Conservation (phyloP, 2,888 invertebrate species). For the Molorchus minor region DNA sequence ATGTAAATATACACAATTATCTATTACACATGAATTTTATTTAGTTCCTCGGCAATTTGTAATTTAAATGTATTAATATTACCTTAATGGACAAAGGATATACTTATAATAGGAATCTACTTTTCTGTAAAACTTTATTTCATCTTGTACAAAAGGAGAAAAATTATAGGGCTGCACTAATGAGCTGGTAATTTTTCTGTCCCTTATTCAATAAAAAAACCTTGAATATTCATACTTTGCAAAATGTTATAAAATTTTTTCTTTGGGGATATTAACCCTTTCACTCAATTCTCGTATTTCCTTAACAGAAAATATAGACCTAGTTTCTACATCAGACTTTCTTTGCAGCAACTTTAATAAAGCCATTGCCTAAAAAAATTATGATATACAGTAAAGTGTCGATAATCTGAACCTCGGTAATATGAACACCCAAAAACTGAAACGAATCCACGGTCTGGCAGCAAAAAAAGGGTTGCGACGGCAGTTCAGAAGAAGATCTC, state of each 20-base stretch:
- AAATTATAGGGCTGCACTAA: conserved; percentile 32
- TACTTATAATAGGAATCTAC: not conserved
- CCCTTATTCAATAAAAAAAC: conserved; percentile 86
- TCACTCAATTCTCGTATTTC: conserved; percentile 80
- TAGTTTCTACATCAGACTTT: conserved; percentile 71
- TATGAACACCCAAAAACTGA: too few relatives aligned
- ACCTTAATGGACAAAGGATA: not conserved
- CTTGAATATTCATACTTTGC: conserved; percentile 83
- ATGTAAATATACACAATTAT: conserved; percentile 31
- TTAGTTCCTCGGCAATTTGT: not conserved
- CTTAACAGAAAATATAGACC: conserved; percentile 76
- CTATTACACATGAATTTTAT: conserved; percentile 9
- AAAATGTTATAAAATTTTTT: conserved; percentile 77
- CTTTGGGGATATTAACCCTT: conserved; percentile 70
- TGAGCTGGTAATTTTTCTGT: conserved; percentile 53
- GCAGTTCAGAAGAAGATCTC: too few relatives aligned
- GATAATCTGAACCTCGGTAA: too few relatives aligned
- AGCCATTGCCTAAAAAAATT: conserved; percentile 71
- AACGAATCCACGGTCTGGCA: too few relatives aligned
- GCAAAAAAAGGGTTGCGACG: too few relatives aligned
- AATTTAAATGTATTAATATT: not conserved
- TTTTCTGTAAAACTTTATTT: too few relatives aligned
- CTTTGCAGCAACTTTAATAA: conserved; percentile 76
- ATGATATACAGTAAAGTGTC: conserved; percentile 15
- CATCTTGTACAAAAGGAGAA: too few relatives aligned